phyloP scores from a whole-genome alignment of 2,797 vertebrate genomes.

The Lepus oiostolus region DNA sequence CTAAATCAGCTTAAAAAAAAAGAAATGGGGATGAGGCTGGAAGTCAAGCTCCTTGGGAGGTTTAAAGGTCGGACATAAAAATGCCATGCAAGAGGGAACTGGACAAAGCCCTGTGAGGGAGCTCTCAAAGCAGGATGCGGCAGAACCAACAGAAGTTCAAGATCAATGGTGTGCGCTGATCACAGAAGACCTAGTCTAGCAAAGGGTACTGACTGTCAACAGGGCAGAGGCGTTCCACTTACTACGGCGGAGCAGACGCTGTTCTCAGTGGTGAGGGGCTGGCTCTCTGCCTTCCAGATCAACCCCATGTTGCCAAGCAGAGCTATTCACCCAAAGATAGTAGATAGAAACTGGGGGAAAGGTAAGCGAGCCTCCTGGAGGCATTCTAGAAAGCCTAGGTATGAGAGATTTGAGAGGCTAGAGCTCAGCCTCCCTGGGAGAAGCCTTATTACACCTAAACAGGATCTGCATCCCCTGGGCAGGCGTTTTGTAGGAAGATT shows the following conservation, averaged over 20 bases:
- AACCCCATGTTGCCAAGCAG: slow-evolving; percentile 63
- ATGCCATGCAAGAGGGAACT: slow-evolving; percentile 80
- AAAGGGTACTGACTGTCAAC: slow-evolving; percentile 73
- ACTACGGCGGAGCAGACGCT: slow-evolving; percentile 67
- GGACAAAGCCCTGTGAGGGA: slow-evolving; percentile 80
- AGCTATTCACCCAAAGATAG: neutral
- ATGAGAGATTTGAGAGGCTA: neutral
- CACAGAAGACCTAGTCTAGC: slow-evolving; percentile 81
- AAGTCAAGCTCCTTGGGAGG: neutral
- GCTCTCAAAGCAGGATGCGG: slow-evolving; percentile 80
- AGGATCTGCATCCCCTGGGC: neutral
- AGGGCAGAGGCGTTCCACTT: neutral
- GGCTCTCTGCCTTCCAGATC: slow-evolving; percentile 70
- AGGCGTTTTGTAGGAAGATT: slow-evolving; percentile 68
- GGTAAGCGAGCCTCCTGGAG: neutral
- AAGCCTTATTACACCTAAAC: neutral
- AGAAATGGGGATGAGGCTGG: slow-evolving; percentile 47
- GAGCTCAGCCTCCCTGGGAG: neutral
- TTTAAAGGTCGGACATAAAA: slow-evolving; percentile 82
- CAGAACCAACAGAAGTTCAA: slow-evolving; percentile 80
- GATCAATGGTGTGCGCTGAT: slow-evolving; percentile 82
- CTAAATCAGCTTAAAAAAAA: slow-evolving; percentile 65
- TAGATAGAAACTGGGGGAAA: neutral
- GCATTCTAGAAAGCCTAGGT: neutral
- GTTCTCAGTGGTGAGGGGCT: slow-evolving; percentile 53